Conservation (phyloP, 2,113 vertebrate species). For the Melospiza melodia region DNA sequence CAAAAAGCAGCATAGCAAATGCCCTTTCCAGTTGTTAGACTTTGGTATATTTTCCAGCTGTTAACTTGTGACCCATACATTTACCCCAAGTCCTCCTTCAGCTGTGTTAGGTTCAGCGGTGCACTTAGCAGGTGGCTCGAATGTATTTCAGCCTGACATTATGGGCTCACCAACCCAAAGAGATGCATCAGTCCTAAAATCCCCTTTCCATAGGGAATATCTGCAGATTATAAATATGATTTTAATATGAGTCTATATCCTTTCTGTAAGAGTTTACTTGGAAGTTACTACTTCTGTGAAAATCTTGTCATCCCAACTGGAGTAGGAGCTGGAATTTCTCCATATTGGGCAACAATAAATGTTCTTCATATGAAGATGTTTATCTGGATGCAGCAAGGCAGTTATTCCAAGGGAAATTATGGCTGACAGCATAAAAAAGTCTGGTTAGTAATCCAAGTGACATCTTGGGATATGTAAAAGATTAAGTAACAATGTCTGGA, state of each 20-base stretch:
- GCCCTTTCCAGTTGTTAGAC: neutral
- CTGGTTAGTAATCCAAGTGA: constrained; percentile 25
- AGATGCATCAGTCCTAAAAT: neutral
- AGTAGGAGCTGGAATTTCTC: neutral
- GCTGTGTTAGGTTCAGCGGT: neutral
- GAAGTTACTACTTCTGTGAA: neutral
- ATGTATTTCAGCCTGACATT: neutral
- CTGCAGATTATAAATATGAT: neutral
- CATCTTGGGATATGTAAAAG: constrained; percentile 36
- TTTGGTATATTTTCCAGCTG: neutral
- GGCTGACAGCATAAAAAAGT: neutral
- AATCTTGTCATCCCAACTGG: neutral
- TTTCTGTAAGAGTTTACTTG: neutral
- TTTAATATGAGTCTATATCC: neutral
- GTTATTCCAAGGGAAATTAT: neutral
- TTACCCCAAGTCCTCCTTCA: neutral
- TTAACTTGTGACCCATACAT: neutral
- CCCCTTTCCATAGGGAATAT: neutral
- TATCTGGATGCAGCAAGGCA: constrained; percentile 8
- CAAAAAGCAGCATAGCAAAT: neutral
- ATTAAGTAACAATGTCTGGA: constrained; percentile 39
- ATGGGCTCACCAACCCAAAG: neutral
- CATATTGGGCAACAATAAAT: constrained; percentile 16
- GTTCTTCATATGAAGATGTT: neutral
- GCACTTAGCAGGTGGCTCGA: neutral